These are phyloP conservation scores for Gymnobelideus leadbeateri DNA, from an alignment of 2,113 vertebrate species.

Conservation along the genomic window DNA sequence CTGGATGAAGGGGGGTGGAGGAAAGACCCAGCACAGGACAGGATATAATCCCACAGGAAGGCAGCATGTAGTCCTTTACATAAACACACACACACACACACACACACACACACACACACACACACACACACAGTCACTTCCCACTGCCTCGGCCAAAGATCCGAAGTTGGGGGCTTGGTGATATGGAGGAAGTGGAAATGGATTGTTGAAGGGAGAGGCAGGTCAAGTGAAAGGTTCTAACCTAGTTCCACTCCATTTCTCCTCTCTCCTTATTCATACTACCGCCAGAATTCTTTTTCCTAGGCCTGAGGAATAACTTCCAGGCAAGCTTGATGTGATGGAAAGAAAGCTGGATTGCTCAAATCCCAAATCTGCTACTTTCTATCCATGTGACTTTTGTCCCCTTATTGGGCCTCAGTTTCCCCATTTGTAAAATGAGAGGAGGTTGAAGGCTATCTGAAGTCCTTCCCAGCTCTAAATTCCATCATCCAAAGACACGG, in stretches of 20 bases:
- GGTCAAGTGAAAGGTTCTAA: neutral
- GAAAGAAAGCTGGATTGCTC: neutral
- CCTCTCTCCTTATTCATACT: neutral
- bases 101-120: too few relatives aligned
- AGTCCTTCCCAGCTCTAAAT: neutral
- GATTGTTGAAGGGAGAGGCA: neutral
- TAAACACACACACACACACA: too few relatives aligned
- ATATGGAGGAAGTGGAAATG: neutral
- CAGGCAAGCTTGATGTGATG: neutral
- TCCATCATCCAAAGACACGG: neutral
- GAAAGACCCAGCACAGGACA: neutral
- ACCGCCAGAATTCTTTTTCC: neutral
- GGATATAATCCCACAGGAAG: neutral
- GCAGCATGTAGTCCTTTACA: neutral
- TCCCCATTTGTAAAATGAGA: neutral
- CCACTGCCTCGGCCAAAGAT: neutral
- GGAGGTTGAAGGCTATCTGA: neutral
- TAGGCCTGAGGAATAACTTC: neutral
- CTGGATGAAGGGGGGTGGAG: neutral
- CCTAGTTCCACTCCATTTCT: neutral
- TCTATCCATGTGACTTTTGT: neutral
- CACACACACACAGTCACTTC: too few relatives aligned
- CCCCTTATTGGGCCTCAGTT: neutral
- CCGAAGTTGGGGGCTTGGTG: neutral
- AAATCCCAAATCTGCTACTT: neutral